Conservation (phyloP, 2,888 invertebrate genomes). For the Elysia crispata region DNA sequence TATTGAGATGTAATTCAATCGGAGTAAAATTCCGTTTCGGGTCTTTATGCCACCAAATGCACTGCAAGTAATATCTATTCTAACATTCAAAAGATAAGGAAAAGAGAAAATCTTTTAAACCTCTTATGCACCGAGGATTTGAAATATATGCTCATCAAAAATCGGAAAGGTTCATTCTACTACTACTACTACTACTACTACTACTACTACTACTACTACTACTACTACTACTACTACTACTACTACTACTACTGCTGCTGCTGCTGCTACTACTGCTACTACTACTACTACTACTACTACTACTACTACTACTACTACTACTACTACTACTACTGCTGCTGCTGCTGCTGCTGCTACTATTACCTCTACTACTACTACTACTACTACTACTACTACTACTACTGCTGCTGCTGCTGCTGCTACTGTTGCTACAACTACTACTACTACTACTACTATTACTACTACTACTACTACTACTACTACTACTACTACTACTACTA, state of each 20-base stretch:
- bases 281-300: neutral
- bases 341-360: too few relatives aligned
- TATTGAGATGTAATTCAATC: too few relatives aligned
- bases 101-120: neutral
- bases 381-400: neutral
- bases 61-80: neutral
- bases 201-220: slow-evolving; percentile 4
- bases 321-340: too few relatives aligned
- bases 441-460: neutral
- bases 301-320: neutral
- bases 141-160: neutral
- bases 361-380: too few relatives aligned
- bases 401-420: too few relatives aligned
- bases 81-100: neutral
- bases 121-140: neutral
- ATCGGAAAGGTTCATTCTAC: neutral
- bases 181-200: slow-evolving; percentile 4
- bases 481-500: neutral
- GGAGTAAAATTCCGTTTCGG: too few relatives aligned
- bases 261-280: neutral
- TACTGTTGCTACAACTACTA: neutral
- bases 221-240: too few relatives aligned
- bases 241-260: too few relatives aligned
- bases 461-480: neutral
- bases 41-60: too few relatives aligned